Base-by-base conservation (phyloP, 2,888 invertebrate species). In the Strigamia transsilvanica region DNA sequence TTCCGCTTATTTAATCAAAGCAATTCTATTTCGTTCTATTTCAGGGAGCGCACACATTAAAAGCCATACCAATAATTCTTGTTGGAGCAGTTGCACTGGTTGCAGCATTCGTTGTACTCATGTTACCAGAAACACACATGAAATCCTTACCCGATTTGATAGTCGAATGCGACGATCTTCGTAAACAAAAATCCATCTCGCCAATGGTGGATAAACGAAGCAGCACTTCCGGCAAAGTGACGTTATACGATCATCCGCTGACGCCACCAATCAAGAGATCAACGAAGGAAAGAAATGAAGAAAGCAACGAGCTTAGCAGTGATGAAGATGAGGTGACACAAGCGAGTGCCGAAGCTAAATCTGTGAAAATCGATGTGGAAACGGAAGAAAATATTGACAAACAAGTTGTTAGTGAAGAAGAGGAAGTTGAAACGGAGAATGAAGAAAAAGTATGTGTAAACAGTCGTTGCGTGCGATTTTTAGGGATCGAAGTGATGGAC, bases 91-190 rank as follows among this genome's bases (percentile, higher is more conserved):
- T 83, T 34, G 46, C 83, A 34, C 15, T 83, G 23, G 61, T 83
- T 38, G 83, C 83, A 10, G 83, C 83, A 15, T 83, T 83, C 32
- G 80, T 83, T 9, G 82, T 83, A 0, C 78, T 83, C 9, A 79
- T 83, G 78, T 77, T 83, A 18, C 83, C 83, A 9, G 83, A 83
- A 56, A 83, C 83, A n/a, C 61, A 73, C n/a, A 51, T 56, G 38
- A 82, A 80, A 32, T 79, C 83, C 13, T 61, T 83, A 41, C 83
- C 83, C 15, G 83, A 83, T 56, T 77, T 82, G 6, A 38, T 83
- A n/a, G 81, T 73, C 9, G 83, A 83, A 15, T 41, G 77, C 10
- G 83, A 83, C 23, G 79, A 80, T 51, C 81, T 82, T 15, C 78
- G 56, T 21, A 42, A 82, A 23, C 42, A 42, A 7, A 81, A 81